Percentiles rank a stretch among this genome's conserved stretches.
Evolutionary conservation across 2,113 vertebrate species (phyloP).

Genomic region (Elanus axillaris): DNA sequence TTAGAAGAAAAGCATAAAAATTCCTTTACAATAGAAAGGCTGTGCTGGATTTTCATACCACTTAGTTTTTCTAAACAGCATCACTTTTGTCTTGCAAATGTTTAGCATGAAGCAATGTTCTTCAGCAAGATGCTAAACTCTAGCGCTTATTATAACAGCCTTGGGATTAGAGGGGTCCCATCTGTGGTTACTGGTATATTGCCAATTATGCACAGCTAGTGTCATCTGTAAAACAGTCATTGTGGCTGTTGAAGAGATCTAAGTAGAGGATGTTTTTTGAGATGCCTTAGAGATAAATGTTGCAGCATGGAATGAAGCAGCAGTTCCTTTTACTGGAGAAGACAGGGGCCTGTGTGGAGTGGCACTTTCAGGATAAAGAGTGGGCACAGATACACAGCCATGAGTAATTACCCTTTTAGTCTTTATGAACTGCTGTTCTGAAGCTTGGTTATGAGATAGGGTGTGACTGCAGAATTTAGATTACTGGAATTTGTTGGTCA

Average conservation of each 20-base stretch:
- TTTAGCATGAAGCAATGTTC: neutral
- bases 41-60: neutral
- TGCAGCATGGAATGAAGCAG: neutral
- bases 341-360: neutral
- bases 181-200: neutral
- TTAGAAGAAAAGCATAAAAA: neutral
- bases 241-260: neutral
- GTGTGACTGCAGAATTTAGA: neutral
- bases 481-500: neutral
- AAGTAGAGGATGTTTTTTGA: neutral
- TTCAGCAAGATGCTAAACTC: neutral
- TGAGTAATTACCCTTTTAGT: neutral
- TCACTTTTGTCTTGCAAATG: neutral
- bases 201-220: neutral
- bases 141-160: neutral
- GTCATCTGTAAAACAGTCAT: neutral
- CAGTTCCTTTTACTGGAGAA: neutral
- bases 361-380: neutral
- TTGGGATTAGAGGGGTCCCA: neutral
- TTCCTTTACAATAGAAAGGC: neutral
- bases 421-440: neutral
- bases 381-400: neutral
- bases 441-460: neutral
- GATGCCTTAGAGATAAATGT: neutral
- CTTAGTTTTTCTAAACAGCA: neutral